Conservation (phyloP, 2,113 vertebrate genomes). For the Halichoeres trimaculatus region DNA sequence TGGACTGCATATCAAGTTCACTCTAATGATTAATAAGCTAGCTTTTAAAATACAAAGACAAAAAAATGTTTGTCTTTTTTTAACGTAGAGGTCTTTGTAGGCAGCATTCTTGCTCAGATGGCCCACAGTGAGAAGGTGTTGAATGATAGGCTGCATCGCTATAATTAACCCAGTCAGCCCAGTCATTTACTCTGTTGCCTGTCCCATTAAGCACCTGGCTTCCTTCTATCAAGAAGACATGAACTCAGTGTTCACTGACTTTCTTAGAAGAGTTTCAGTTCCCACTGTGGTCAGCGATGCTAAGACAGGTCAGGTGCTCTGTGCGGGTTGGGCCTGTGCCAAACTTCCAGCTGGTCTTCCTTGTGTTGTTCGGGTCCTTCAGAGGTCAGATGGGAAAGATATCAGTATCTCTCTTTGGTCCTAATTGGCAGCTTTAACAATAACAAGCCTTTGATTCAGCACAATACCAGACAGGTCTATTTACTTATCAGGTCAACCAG, state of each 20-base stretch:
- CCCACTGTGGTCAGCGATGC: background rate
- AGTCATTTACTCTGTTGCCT: conserved; percentile 53
- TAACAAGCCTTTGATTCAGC: conserved; percentile 16
- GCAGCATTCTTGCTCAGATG: conserved; percentile 30
- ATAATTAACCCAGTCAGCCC: conserved; percentile 58
- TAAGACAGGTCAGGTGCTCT: conserved; percentile 13
- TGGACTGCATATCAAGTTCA: background rate
- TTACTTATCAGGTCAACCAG: conserved; percentile 20
- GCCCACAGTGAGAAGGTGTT: conserved; percentile 20
- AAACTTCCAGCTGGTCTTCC: conserved; percentile 28
- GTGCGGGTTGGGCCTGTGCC: conserved; percentile 21
- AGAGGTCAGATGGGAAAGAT: conserved; percentile 30
- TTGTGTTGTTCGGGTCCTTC: conserved; percentile 10
- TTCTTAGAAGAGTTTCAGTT: conserved; percentile 13
- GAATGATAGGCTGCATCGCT: conserved; percentile 58
- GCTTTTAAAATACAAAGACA: background rate
- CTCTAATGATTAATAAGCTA: background rate
- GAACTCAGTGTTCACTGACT: too few relatives aligned
- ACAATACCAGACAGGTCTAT: conserved; percentile 24
- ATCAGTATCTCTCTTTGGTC: conserved; percentile 3
- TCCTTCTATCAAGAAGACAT: conserved; percentile 28
- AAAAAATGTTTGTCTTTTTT: background rate
- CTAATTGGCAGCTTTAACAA: conserved; percentile 24
- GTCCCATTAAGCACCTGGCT: conserved; percentile 59
- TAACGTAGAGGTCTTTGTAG: conserved; percentile 21